Conservation (phyloP, 2,888 invertebrate genomes). For the Syrista parreyssii region DNA sequence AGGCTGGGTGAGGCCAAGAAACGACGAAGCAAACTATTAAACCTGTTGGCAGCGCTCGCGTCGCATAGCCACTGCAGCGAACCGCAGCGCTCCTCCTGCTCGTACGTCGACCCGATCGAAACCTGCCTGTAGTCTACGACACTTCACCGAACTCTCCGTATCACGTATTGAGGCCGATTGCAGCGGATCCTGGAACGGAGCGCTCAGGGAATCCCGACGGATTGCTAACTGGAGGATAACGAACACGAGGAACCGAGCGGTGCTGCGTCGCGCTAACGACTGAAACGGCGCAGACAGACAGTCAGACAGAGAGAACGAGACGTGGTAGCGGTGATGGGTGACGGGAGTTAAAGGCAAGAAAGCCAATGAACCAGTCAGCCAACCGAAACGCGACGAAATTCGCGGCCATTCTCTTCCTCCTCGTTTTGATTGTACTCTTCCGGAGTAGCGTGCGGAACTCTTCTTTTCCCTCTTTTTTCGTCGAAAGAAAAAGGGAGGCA, state of each 20-base stretch:
- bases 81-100: constrained; percentile 17
- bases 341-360: constrained; percentile 22
- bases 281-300: not conserved
- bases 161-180: not conserved
- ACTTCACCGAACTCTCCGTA: not conserved
- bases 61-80: constrained; percentile 36
- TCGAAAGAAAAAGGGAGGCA: too few species aligned
- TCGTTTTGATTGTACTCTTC: not conserved
- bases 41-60: constrained; percentile 36
- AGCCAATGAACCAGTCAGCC: constrained; percentile 43
- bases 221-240: not conserved
- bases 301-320: not conserved
- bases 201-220: not conserved
- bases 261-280: constrained; percentile 1
- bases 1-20: not conserved
- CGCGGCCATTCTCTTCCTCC: not conserved
- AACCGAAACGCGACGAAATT: constrained; percentile 31
- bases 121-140: not conserved
- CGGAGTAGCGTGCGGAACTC: too few species aligned
- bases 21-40: constrained; percentile 12
- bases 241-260: not conserved
- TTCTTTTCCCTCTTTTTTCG: not conserved
- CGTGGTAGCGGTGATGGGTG: not conserved
- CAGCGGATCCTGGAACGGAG: not conserved
- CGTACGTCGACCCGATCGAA: constrained; percentile 26